Base-by-base conservation (phyloP, 2,888 invertebrate genomes). In the Microplitis manilae region DNA sequence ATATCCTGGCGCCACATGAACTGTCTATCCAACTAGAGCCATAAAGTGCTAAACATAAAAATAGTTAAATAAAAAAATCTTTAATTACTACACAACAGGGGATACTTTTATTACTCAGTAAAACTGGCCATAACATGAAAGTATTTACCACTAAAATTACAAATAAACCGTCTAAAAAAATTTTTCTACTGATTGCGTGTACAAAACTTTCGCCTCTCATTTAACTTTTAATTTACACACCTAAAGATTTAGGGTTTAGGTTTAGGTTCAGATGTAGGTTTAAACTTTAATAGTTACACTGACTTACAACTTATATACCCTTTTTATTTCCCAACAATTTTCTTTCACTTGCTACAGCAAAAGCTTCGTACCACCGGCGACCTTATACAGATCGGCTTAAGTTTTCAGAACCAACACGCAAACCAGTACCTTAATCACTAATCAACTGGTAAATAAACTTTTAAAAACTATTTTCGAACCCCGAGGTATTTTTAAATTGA, bases 191-290 rank as follows among this genome's bases (percentile, higher is more conserved):
- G 67, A 39, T 85, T 81, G 85, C 85, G 85, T 85, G 85, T 80
- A 71, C 75, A 77, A 64, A 71, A 81, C 80, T 84, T 85, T 82
- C 82, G 82, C 81, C 80, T 83, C 82, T 83, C 85, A 82, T 83
- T 85, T 82, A 84, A 85, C 83, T 60, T 84, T 85, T 85, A 83
- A 85, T 82, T 85, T 82, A 79, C 73, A 82, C 50, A 60, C 20
- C 9, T 8, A 67, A 8, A 39, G 39, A 39, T 39, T 60, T 40
- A 61, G 17, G 38, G 40, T 73, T 30, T 30, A 30, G 30, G 30
- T 30, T 30, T 30, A 30, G 30, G 30, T 30, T 30, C 30, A 2
- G 30, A 30, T 30, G 1, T 30, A 30, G 30, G 30, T 30, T 30
- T 30, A 30, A 30, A 8, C 61, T 50, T 50, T 13, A 50, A 50